Base-by-base conservation (phyloP, 1,140 invertebrate species). In the Phocides pigmalion region DNA sequence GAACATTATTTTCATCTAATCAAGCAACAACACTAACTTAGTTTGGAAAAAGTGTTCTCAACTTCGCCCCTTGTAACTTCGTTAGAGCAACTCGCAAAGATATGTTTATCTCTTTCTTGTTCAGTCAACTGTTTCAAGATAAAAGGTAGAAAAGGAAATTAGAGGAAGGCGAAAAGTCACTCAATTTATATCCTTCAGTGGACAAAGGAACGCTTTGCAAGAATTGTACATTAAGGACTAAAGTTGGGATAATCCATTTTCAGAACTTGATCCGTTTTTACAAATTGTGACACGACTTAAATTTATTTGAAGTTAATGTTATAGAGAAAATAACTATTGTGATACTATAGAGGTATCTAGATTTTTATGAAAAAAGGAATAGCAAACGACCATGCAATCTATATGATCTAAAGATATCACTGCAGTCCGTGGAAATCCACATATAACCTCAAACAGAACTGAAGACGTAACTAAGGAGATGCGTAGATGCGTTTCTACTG, bases 81-180 rank as follows among this genome's bases (percentile, higher is more conserved):
- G 41, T 58, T 56, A 28, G 20, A 46, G 54, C 41, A 46, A 58
- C 54, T 25, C 41, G 46, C 54, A 3, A 46, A 6, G 11, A 58
- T 59, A 44, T 59, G 41, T 46, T 59, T 59, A 32, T 59, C 25
- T 44, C 41, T 11, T n/a, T 58, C 39, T 9, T 32, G 25, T 46
- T 59, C 41, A 46, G 15, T 35, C 54, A 4, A 59, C 22, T 35
- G 25, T 35, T 44, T 20, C 15, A 59, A 59, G 54, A 59, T 59
- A 59, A 59, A 59, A 59, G 42, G 25, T 46, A 59, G 25, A 15
- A 35, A 14, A 59, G 54, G 42, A 46, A 59, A 46, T 59, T 12
- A 46, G n/a, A 11, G 16, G 9, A 46, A 22, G 54, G 8, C 19
- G 9, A 58, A 42, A 59, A 46, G 54, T 59, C 54, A 35, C 54